Evolutionary conservation across 2,888 invertebrate species (phyloP).

Genomic region (Thera britannica): DNA sequence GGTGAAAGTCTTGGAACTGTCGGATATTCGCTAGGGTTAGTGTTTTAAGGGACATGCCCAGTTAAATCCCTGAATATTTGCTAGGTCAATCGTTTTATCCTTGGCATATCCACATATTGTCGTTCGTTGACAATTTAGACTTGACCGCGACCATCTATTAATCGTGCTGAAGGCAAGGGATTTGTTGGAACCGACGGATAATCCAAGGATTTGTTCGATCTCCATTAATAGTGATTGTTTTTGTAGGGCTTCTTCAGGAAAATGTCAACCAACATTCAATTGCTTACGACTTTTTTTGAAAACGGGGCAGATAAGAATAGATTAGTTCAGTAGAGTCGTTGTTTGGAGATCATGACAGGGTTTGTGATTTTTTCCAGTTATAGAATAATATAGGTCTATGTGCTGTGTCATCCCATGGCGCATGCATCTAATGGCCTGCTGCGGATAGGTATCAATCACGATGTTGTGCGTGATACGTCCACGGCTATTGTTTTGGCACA

Average conservation of each 20-base stretch:
- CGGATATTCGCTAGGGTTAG: neutral
- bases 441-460: constrained; percentile 4
- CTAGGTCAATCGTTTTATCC: neutral
- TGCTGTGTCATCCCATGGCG: neutral
- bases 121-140: constrained; percentile 3
- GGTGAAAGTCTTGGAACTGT: too few relatives aligned
- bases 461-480: constrained; percentile 6
- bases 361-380: neutral
- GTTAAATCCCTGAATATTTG: neutral
- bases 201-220: constrained; percentile 41
- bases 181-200: constrained; percentile 30
- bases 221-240: constrained; percentile 43
- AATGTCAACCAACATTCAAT: constrained; percentile 19
- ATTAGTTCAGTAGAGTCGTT: too few relatives aligned
- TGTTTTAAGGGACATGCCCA: neutral
- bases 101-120: neutral
- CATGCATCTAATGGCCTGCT: constrained; percentile 4
- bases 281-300: neutral
- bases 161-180: constrained; percentile 21
- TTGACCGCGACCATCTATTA: constrained; percentile 9
- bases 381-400: neutral
- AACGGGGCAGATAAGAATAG: too few relatives aligned
- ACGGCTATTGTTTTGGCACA: constrained; percentile 16
- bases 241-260: constrained; percentile 41
- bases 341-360: neutral